Evolutionary conservation across 1,140 invertebrate species (phyloP).

Genomic region (Drosophila persimilis): DNA sequence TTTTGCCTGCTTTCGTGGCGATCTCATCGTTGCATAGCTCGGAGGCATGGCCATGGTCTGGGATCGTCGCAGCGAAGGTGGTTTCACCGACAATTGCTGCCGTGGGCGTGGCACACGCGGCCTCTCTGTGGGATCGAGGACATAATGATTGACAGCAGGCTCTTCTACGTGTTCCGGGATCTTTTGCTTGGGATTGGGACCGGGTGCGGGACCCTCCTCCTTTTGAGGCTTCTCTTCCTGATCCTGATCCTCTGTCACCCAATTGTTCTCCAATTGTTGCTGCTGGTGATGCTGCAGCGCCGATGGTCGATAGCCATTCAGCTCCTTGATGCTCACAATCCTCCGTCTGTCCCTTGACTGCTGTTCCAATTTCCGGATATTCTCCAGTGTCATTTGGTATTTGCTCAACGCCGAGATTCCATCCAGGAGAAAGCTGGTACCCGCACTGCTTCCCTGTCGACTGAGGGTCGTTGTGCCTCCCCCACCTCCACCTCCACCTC

Average conservation of each 20-base stretch:
- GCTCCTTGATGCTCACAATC: conserved; percentile 83
- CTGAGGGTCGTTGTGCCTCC: conserved; percentile 20
- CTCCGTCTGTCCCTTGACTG: conserved; percentile 48
- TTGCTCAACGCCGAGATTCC: conserved; percentile 85
- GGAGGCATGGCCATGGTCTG: conserved; percentile 70
- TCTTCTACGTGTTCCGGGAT: neutral
- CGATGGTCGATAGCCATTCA: conserved; percentile 85
- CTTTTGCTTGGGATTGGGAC: neutral
- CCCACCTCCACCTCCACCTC: no score
- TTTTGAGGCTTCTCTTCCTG: neutral
- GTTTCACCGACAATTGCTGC: conserved; percentile 71
- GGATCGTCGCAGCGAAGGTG: conserved; percentile 68
- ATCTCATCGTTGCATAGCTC: conserved; percentile 53
- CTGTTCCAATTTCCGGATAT: conserved; percentile 76
- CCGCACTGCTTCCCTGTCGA: conserved; percentile 64
- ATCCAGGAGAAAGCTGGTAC: conserved; percentile 77
- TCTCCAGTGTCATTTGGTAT: conserved; percentile 86
- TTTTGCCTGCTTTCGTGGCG: conserved; percentile 17
- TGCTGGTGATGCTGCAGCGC: conserved; percentile 84
- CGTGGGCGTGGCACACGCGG: conserved; percentile 61
- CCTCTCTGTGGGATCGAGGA: conserved; percentile 69
- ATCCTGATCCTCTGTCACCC: conserved; percentile 79
- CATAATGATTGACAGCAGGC: conserved; percentile 70
- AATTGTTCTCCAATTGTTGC: conserved; percentile 84
- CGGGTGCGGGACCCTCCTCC: conserved; percentile 1